phyloP scores from a whole-genome alignment of 1,140 invertebrate species.

The Drosophila aff. region DNA sequence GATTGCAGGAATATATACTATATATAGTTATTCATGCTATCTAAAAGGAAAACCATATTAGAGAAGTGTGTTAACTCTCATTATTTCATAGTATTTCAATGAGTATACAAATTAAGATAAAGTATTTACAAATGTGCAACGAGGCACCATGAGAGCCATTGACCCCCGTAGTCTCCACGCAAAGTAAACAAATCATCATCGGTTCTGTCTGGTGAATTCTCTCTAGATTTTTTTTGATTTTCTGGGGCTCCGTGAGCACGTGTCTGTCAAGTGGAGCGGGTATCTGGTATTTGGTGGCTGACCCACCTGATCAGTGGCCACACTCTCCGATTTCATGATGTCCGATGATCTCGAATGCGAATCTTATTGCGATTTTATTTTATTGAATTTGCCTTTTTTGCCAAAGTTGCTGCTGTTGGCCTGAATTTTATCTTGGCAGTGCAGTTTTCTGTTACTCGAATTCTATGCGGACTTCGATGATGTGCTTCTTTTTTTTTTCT shows the following conservation, averaged over 20 bases:
- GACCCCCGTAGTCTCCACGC: constrained; percentile 19
- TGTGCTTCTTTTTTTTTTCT: not conserved
- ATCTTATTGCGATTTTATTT: constrained; percentile 11
- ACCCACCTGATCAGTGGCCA: constrained; percentile 30
- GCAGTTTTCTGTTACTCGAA: constrained; percentile 48
- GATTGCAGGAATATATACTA: constrained; percentile 4
- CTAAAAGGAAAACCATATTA: not conserved
- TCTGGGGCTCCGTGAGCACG: constrained; percentile 26
- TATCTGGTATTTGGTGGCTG: constrained; percentile 13
- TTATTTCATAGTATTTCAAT: too few relatives aligned
- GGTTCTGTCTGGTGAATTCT: not conserved
- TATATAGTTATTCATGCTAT: not conserved
- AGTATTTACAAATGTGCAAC: not conserved
- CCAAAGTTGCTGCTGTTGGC: constrained; percentile 27
- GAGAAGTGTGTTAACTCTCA: too few relatives aligned
- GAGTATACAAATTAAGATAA: too few relatives aligned
- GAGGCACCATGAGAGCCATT: constrained; percentile 18
- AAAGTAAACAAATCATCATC: constrained; percentile 34
- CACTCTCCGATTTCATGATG: constrained; percentile 24
- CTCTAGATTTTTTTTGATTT: not conserved
- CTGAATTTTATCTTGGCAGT: constrained; percentile 58
- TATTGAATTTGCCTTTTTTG: not conserved
- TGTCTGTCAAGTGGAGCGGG: constrained; percentile 24
- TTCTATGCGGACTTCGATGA: constrained; percentile 45
- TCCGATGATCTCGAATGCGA: constrained; percentile 10